Conservation (phyloP, 2,888 invertebrate genomes). For the Heliconius sara region DNA sequence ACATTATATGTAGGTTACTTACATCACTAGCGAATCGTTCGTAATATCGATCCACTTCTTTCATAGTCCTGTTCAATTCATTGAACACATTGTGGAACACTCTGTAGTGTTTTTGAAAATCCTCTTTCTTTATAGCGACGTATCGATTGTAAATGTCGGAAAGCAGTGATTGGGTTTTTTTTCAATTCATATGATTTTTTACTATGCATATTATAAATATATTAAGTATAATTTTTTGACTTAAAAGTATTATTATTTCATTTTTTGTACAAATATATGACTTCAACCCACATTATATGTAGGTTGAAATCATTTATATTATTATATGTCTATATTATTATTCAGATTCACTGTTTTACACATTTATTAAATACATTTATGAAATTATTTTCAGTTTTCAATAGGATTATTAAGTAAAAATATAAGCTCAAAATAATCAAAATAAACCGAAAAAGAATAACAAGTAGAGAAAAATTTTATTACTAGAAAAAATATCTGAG, state of each 20-base stretch:
- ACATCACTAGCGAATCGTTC: constrained; percentile 67
- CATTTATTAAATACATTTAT: too few relatives aligned
- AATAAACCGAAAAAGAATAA: too few relatives aligned
- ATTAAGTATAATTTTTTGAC: not conserved
- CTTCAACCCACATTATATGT: too few relatives aligned
- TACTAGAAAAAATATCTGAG: too few relatives aligned
- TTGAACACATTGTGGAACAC: constrained; percentile 64
- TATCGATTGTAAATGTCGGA: constrained; percentile 63
- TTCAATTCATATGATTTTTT: not conserved
- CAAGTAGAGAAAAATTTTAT: too few relatives aligned
- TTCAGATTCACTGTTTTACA: too few relatives aligned
- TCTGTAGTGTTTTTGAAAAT: constrained; percentile 61
- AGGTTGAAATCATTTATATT: too few relatives aligned
- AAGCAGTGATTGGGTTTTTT: constrained; percentile 49
- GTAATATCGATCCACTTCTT: constrained; percentile 66
- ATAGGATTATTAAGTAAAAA: too few relatives aligned
- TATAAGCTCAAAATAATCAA: too few relatives aligned
- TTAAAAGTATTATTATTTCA: not conserved
- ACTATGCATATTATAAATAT: not conserved
- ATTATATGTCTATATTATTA: too few relatives aligned
- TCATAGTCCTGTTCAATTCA: constrained; percentile 64
- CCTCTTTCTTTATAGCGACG: constrained; percentile 59
- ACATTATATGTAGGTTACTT: constrained; percentile 43
- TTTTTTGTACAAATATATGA: too few relatives aligned
- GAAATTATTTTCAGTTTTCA: too few relatives aligned